A percentile compares a stretch with the other conserved stretches of the same genome.
Evolutionary conservation across 2,113 vertebrate genomes (phyloP).

Genomic region (Bos indicus): DNA sequence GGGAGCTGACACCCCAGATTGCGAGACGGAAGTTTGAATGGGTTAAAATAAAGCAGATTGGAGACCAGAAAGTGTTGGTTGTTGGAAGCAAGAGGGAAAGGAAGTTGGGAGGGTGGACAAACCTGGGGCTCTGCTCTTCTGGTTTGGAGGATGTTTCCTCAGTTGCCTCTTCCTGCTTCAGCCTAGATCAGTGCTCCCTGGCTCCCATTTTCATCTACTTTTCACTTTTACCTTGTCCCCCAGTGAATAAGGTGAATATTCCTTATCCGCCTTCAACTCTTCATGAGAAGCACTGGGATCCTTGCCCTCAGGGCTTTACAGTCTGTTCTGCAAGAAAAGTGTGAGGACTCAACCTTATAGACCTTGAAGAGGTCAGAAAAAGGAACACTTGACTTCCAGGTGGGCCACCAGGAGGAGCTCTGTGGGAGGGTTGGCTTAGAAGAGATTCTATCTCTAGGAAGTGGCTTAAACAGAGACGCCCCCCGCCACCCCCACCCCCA

Average conservation of each 20-base stretch:
- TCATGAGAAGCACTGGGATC: not conserved
- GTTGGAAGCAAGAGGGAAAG: not conserved
- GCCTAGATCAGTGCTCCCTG: not conserved
- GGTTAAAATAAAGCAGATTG: not conserved
- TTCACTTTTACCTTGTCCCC: not conserved
- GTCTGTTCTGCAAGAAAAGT: not conserved
- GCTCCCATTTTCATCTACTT: not conserved
- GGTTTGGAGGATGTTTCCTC: not conserved
- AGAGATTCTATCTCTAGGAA: not conserved
- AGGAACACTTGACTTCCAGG: not conserved
- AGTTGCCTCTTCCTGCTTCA: not conserved
- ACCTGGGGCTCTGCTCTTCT: not conserved
- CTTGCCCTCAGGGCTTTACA: not conserved
- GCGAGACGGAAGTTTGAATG: not conserved
- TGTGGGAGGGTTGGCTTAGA: not conserved
- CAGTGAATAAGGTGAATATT: not conserved
- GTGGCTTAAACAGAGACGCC: not conserved
- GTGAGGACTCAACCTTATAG: not conserved
- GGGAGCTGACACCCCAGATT: not conserved
- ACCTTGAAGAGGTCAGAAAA: not conserved
- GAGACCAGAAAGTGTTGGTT: not conserved
- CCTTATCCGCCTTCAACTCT: not conserved
- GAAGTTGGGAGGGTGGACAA: rapidly evolving
- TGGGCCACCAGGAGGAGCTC: not conserved
- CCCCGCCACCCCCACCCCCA: too few species aligned